Evolutionary conservation across 92 coral and sea anemone genomes (phyloP).

Genomic region (Palythoa heliodiscus): DNA sequence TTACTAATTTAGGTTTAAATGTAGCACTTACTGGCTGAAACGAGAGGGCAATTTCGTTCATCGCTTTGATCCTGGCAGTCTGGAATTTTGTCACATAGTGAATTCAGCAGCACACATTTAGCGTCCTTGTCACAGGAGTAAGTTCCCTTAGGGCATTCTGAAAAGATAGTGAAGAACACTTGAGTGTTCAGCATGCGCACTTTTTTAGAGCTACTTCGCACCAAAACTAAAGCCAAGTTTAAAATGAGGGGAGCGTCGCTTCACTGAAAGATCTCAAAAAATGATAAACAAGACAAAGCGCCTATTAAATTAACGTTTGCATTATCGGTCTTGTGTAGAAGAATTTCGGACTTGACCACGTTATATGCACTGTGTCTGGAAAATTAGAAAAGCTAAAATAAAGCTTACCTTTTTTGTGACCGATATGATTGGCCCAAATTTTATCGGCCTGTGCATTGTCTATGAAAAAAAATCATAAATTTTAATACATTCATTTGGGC

Average conservation of each 20-base stretch:
- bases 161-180: neutral
- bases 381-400: neutral
- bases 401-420: neutral
- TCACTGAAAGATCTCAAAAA: neutral
- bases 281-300: too few species aligned
- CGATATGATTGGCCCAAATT: neutral
- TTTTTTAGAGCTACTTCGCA: too few species aligned
- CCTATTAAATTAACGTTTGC: too few species aligned
- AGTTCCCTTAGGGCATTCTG: constrained; percentile 67
- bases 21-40: constrained; percentile 37
- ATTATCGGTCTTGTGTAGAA: too few species aligned
- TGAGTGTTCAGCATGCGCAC: too few species aligned
- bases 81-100: constrained; percentile 77
- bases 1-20: neutral
- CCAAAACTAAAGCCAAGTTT: too few species aligned
- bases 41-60: constrained; percentile 76
- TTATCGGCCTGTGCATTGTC: neutral
- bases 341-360: too few species aligned
- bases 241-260: neutral
- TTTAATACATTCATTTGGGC: too few species aligned
- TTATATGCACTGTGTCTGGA: too few species aligned
- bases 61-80: constrained; percentile 88
- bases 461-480: neutral
- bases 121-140: constrained; percentile 76
- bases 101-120: constrained; percentile 75